phyloP scores from a whole-genome alignment of 23 tunicate genomes.

The Diplosoma virens region DNA sequence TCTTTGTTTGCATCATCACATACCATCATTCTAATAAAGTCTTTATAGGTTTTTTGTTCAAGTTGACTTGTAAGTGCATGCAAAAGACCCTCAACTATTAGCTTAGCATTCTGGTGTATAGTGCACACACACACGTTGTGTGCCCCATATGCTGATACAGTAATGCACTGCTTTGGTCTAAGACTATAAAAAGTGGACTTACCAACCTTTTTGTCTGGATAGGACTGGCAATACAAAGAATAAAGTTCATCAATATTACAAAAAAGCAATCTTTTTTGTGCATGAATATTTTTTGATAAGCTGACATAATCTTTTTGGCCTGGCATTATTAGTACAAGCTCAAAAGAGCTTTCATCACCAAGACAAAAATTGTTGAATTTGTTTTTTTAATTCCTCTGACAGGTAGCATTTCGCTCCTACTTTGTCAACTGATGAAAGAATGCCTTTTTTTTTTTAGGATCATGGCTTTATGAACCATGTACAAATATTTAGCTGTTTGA shows the following conservation, averaged over 20 bases:
- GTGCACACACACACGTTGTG: constrained; percentile 18
- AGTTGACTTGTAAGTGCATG: no score
- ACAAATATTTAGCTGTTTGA: neutral
- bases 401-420: neutral
- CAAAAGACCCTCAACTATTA: neutral
- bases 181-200: neutral
- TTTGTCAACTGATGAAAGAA: neutral
- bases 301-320: constrained; percentile 18
- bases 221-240: neutral
- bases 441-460: neutral
- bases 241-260: constrained; percentile 2
- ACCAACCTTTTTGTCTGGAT: constrained; percentile 8
- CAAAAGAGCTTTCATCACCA: neutral
- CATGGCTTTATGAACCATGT: neutral
- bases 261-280: neutral
- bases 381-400: neutral
- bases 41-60: constrained; percentile 10
- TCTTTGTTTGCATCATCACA: neutral
- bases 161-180: constrained; percentile 9
- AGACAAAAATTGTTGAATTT: neutral
- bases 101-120: constrained; percentile 7
- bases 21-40: neutral
- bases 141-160: neutral
- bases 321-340: constrained; percentile 12
- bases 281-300: neutral